These are phyloP conservation scores for Cirrhinus molitorella DNA, from an alignment of 2,797 vertebrate genomes.

Conservation along the genomic window DNA sequence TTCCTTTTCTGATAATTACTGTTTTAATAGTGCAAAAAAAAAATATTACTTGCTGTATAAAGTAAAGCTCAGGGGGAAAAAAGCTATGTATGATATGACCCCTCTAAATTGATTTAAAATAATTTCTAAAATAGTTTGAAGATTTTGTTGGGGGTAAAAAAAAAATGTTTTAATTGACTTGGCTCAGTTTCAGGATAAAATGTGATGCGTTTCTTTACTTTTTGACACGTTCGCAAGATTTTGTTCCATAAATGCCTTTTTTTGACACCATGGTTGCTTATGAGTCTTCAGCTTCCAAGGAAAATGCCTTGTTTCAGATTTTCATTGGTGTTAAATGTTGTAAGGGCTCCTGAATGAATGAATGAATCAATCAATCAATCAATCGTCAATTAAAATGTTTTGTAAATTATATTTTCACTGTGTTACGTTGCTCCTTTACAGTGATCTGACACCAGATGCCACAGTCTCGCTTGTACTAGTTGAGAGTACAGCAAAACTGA, in stretches of 20 bases:
- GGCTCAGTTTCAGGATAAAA: slow-evolving; percentile 8
- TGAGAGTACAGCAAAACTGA: neutral
- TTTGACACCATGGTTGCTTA: neutral
- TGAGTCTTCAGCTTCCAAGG: neutral
- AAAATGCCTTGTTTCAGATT: neutral
- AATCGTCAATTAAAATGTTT: slow-evolving; percentile 29
- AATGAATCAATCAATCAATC: slow-evolving; percentile 9
- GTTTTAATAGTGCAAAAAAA: neutral
- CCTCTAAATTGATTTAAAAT: slow-evolving; percentile 15
- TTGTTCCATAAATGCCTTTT: slow-evolving; percentile 21
- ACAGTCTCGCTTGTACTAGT: neutral
- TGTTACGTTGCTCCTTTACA: neutral
- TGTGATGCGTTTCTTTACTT: neutral
- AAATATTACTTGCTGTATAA: neutral
- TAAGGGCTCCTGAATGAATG: slow-evolving; percentile 26
- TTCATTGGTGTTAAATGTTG: neutral
- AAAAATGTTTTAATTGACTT: neutral
- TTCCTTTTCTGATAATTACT: neutral
- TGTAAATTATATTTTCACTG: neutral
- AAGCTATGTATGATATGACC: neutral
- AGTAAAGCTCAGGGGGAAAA: slow-evolving; percentile 2
- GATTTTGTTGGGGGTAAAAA: no score
- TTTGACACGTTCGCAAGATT: neutral
- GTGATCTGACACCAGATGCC: neutral
- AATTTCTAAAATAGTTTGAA: neutral